Base-by-base conservation (phyloP, 2,113 vertebrate genomes). In the Pungitius pungitius region DNA sequence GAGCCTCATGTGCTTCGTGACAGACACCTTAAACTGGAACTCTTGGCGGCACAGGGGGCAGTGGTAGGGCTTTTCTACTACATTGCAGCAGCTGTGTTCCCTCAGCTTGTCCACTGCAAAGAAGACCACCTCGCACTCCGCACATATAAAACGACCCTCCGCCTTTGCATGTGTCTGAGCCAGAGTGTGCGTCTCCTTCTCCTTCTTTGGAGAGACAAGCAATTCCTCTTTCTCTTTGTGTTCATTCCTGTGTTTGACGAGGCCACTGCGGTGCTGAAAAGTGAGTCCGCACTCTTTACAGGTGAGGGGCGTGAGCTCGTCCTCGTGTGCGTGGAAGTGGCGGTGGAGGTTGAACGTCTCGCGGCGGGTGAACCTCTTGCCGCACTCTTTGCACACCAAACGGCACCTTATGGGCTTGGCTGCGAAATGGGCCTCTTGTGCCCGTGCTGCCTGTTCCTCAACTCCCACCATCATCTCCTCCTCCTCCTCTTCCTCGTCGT, bases 321-420 rank as follows among this genome's bases (percentile, higher is more conserved):
- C 93, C 37, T 93, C 88, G n/a, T 94, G 93, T 9, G 92, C 76
- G 6, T 93, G 91, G 52, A 92, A 92, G 85, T 95, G 94, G 13
- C 93, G 90, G 76, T 95, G 94, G 5, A 95, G 92, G 75, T 94
- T 92, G 47, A 90, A 93, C 0, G 88, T 94, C 82, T 94, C 94
- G 0, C 92, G 90, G 0, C 90, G 91, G 27, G 67, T 90, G 76
- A 95, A 95, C 3, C 24, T 79, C 72, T 92, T 90, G 18, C 94
- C 94, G 0, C 93, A 95, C 30, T 94, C 93, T 7, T 88, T 89
- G 79, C 94, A 95, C 73, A 89, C 78, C 78, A 92, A 51, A 2
- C 80, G 63, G 18, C 73, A 76, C 78, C 84, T 88, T 58, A 78
- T 90, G 20, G 57, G 83, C 68, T 92, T 92, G 0, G 65, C 63